A percentile compares a stretch with the other conserved stretches of the same genome.
These are phyloP conservation scores for Graphium colonna DNA, from an alignment of 2,888 invertebrate species.

Conservation along the genomic window DNA sequence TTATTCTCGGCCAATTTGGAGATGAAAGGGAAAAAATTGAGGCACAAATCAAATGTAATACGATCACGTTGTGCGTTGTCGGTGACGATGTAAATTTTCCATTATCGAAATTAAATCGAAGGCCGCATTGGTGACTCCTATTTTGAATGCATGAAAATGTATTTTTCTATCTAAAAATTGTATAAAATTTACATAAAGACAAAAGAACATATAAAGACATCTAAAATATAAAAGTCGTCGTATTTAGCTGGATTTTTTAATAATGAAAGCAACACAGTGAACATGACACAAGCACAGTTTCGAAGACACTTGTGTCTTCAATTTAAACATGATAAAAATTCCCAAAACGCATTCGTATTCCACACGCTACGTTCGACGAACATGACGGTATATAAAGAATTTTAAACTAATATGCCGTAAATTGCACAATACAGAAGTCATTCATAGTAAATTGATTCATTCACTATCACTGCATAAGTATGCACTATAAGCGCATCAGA, in stretches of 20 bases:
- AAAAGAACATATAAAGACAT: too few relatives aligned
- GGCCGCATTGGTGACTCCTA: too few relatives aligned
- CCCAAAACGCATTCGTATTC: conserved; percentile 28
- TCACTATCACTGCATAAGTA: conserved; percentile 37
- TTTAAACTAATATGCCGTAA: conserved; percentile 9
- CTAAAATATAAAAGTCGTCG: too few relatives aligned
- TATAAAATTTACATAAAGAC: too few relatives aligned
- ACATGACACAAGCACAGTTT: too few relatives aligned
- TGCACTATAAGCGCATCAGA: too few relatives aligned
- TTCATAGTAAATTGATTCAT: conserved; percentile 47
- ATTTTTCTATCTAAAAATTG: too few relatives aligned
- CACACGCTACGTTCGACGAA: conserved; percentile 5
- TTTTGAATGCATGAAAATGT: too few relatives aligned
- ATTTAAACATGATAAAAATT: conserved; percentile 23
- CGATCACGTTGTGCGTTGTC: not conserved
- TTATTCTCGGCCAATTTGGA: not conserved
- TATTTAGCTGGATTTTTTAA: too few relatives aligned
- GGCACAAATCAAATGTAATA: not conserved
- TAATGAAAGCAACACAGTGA: too few relatives aligned
- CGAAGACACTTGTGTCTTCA: conserved; percentile 21
- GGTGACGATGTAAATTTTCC: too few relatives aligned
- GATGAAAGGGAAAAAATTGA: not conserved
- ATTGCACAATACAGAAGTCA: conserved; percentile 27
- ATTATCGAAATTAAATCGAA: too few relatives aligned
- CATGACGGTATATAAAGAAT: conserved; percentile 13